Base-by-base conservation (phyloP, 2,888 invertebrate species). In the Ariolimax columbianus region DNA sequence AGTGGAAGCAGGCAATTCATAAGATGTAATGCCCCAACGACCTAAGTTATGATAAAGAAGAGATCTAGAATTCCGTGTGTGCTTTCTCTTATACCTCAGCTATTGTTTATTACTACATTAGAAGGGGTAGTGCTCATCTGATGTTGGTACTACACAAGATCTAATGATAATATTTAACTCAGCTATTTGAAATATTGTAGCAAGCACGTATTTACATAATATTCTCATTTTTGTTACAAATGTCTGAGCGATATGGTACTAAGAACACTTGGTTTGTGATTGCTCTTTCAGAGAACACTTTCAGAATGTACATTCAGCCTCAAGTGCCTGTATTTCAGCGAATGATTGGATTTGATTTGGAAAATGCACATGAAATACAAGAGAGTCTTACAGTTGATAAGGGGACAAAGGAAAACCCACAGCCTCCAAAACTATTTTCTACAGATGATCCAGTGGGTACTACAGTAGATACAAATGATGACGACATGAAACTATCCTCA, bases 281-380 rank as follows among this genome's bases (percentile, higher is more conserved):
- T 77, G 2, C 11, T 59, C 3, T 78, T 79, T 66, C 79, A 79
- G 79, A 79, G 19, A 79, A 30, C 17, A 43, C 63, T 30, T 63
- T 68, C 40, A n/a, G 30, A 1, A 19, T 26, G 26, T 63, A 78
- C 78, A 79, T 79, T 68, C 66, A 79, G 14, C 79, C 68, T 47
- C 40, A 79, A 47, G 66, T 79, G 26, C 79, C n/a, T 38, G 30
- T 33, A 38, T 11, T 66, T 23, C 77, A 33, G 9, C 30, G 23
- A 17, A 47, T 75, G n/a, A 1, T 75, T 43, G 68, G 63, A 19
- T 43, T 30, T 23, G 40, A n/a, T 40, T 40, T n/a, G 26, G 63
- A 79, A 33, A 33, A 30, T 43, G 33, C 4, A 6, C 47, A n/a
- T 55, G 63, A 82, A 19, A 17, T 59, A 33, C 47, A 33, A 36